Base-by-base conservation (phyloP, 2,113 vertebrate genomes). In the Ageneiosus marmoratus region DNA sequence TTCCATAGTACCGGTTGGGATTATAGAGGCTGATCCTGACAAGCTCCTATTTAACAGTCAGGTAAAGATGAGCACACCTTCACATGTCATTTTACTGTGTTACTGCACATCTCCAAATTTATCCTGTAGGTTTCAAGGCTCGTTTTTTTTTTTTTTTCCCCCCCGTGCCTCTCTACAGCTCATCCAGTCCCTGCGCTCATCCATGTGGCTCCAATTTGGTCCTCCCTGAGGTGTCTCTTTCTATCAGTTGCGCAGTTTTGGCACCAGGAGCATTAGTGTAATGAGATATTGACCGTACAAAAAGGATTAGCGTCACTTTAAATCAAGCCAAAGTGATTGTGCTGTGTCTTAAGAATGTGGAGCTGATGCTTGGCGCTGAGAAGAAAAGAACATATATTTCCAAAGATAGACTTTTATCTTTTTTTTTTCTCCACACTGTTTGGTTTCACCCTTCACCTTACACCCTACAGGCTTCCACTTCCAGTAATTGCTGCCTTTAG, bases 281-380 rank as follows among this genome's bases (percentile, higher is more conserved):
- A 90, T 86, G 85, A 89, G 85, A 87, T 87, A 89, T 87, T 86
- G 84, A 82, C 84, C 72, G 60, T 85, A 81, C 80, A 83, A 87
- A 89, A 87, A 86, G 84, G 88, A 90, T 90, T 90, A 90, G 88
- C 88, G 88, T 90, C 87, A 29, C 69, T 90, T 89, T 85, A 84
- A 87, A 88, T 89, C 82, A 85, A 83, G 77, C 81, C 74, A 34
- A 82, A 85, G 82, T 82, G 82, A 79, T 88, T 87, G 88, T 48
- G 88, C 83, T 85, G 48, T 83, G 83, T 79, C 63, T 83, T 32
- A 53, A 62, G 65, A 81, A 81, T 73, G 56, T 70, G 18, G 60
- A 75, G 63, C 77, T 77, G 62, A 63, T 48, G 27, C 37, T n/a
- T 46, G 70, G 44, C 44, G 11, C 11, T 5, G 56, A 87, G 41